Base-by-base conservation (phyloP, 2,113 vertebrate genomes). In the Grammomys surdaster region DNA sequence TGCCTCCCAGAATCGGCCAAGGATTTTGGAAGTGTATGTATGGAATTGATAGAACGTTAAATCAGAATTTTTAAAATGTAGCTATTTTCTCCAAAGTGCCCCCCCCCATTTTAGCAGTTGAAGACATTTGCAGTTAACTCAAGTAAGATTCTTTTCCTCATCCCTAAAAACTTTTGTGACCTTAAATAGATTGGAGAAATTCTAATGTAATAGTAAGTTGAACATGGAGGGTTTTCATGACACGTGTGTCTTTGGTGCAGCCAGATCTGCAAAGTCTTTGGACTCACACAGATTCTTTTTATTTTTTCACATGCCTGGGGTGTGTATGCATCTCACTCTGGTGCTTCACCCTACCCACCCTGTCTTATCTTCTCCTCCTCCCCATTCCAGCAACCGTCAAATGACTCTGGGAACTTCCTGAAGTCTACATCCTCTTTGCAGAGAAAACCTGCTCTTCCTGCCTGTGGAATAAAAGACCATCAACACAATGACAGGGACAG, bases 351-450 rank as follows among this genome's bases (percentile, higher is more conserved):
- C 70, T 73, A 82, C 31, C 56, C 2, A 58, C 94, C 84, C 76
- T 56, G 10, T n/a, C 43, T 96, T 92, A 92, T 96, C 92, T 96
- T 28, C 33, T 72, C 63, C 60, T 96, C 96, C 88, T 97, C 92
- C 63, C 56, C n/a, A 16, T 89, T 90, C 81, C 67, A 72, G 56
- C 89, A 82, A 90, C 48, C 5, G 6, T 76, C 60, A 82, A 85
- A 40, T 43, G 92, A 94, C 72, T 95, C 33, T 93, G 95, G 95
- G 85, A 97, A 97, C 93, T 89, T 95, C 93, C 95, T 94, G 88
- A 92, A 97, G 69, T 88, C 81, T 93, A 48, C 65, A 94, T 95
- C 51, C 69, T 93, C 88, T 92, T 92, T 94, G 88, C 80, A 24
- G 65, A 75, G 80, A 85, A 95, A 95, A 94, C 80, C 69, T 87